Percentiles rank a stretch among this genome's conserved stretches.
phyloP scores from a whole-genome alignment of 35 echinoderm and acorn worm species.

The Chiridota heheva region DNA sequence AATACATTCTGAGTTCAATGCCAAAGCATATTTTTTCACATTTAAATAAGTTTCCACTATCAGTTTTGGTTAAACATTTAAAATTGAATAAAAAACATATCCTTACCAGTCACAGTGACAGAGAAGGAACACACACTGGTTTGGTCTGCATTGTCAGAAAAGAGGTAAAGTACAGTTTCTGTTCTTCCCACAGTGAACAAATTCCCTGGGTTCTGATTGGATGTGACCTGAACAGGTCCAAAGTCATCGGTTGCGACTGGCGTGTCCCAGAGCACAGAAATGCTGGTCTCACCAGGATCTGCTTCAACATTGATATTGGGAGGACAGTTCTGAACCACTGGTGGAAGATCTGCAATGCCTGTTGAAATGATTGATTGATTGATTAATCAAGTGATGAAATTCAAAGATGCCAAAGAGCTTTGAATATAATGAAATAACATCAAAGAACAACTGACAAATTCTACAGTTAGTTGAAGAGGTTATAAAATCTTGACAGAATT shows the following conservation, averaged over 20 bases:
- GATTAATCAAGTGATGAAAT: too few relatives aligned
- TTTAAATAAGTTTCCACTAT: too few relatives aligned
- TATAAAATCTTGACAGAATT: too few relatives aligned
- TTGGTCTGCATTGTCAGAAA: constrained; percentile 31
- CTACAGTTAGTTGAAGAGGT: too few relatives aligned
- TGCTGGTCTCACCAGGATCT: constrained; percentile 2
- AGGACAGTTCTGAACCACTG: constrained; percentile 54
- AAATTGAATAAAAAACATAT: too few relatives aligned
- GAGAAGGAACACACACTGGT: constrained; percentile 28
- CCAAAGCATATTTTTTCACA: too few relatives aligned
- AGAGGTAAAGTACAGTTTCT: constrained; percentile 40
- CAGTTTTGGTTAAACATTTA: too few relatives aligned
- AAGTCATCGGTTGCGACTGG: constrained; percentile 56
- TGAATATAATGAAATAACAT: too few relatives aligned
- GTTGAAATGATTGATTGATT: not conserved
- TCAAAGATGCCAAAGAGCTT: too few relatives aligned
- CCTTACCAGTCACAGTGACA: constrained; percentile 45
- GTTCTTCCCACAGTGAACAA: constrained; percentile 27
- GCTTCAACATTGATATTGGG: not conserved
- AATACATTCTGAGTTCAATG: too few relatives aligned
- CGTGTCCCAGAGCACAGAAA: constrained; percentile 38
- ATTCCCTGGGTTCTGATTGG: constrained; percentile 15
- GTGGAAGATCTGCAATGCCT: not conserved
- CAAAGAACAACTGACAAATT: too few relatives aligned
- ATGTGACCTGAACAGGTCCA: constrained; percentile 11